These are phyloP conservation scores for Sebastes taczanowskii DNA, from an alignment of 2,797 vertebrate species.

Conservation along the genomic window DNA sequence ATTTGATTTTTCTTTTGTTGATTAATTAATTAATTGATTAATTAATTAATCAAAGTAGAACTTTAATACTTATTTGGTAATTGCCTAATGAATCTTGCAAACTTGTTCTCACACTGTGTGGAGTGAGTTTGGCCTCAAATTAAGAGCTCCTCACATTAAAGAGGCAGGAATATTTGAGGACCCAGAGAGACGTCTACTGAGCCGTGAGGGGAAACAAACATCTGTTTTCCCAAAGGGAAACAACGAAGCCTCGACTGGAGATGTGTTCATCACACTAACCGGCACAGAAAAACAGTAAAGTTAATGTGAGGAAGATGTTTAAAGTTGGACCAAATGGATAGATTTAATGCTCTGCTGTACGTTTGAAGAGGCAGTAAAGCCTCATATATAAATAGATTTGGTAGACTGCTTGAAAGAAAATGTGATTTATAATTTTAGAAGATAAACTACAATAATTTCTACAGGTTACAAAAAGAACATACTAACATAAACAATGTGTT, in stretches of 20 bases:
- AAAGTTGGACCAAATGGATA: background rate
- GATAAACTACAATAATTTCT: no score
- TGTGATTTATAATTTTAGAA: no score
- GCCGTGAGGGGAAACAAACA: background rate
- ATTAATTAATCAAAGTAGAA: background rate
- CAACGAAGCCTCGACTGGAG: background rate
- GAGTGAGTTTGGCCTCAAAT: background rate
- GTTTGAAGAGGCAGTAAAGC: background rate
- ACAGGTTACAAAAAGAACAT: background rate
- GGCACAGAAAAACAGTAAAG: background rate
- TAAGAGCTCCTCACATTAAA: background rate
- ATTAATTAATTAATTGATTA: no score
- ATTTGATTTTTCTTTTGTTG: background rate
- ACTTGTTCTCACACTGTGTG: background rate
- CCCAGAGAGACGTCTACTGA: background rate
- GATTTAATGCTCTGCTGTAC: background rate
- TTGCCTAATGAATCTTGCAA: background rate
- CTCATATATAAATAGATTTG: background rate
- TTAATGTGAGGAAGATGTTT: background rate
- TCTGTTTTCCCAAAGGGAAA: background rate
- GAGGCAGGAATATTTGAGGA: background rate
- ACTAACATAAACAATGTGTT: background rate
- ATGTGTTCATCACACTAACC: background rate
- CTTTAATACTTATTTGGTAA: conserved; percentile 2
- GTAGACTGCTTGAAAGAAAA: background rate